These are phyloP conservation scores for Cololabis saira DNA, from an alignment of 2,113 vertebrate genomes.

Conservation along the genomic window DNA sequence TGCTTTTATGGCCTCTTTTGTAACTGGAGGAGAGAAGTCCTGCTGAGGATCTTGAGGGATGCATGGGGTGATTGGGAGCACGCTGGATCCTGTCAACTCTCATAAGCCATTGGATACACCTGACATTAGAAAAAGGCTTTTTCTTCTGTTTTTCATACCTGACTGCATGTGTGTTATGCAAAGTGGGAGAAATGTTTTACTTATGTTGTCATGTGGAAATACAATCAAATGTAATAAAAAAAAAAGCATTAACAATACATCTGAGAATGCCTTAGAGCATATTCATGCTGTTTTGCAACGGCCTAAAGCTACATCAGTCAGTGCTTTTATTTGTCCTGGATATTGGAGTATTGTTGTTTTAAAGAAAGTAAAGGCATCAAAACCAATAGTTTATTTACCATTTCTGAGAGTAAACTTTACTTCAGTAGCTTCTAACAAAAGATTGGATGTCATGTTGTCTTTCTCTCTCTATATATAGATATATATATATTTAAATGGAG, in stretches of 20 bases:
- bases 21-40: constrained; percentile 75
- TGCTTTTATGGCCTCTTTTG: constrained; percentile 77
- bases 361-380: constrained; percentile 71
- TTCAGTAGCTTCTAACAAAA: constrained; percentile 61
- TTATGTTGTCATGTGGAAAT: constrained; percentile 60
- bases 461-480: neutral
- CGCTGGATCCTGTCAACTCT: constrained; percentile 79
- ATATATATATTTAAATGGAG: no score
- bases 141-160: constrained; percentile 71
- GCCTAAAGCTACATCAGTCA: constrained; percentile 58
- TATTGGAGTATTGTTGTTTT: constrained; percentile 51
- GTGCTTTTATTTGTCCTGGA: constrained; percentile 69
- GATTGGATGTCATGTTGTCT: constrained; percentile 31
- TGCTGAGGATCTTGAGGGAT: constrained; percentile 78
- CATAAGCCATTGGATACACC: constrained; percentile 76
- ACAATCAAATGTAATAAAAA: constrained; percentile 29
- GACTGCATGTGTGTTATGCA: constrained; percentile 77
- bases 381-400: constrained; percentile 54
- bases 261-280: constrained; percentile 42
- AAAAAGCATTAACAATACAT: constrained; percentile 17
- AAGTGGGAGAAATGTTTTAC: constrained; percentile 70
- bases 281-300: constrained; percentile 50
- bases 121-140: constrained; percentile 70
- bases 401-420: constrained; percentile 45
- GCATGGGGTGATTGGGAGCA: constrained; percentile 81